Evolutionary conservation across 2,888 invertebrate genomes (phyloP), one percentile per base, ranked within the genome.

Genomic region (Drosophila kanekoi): DNA sequence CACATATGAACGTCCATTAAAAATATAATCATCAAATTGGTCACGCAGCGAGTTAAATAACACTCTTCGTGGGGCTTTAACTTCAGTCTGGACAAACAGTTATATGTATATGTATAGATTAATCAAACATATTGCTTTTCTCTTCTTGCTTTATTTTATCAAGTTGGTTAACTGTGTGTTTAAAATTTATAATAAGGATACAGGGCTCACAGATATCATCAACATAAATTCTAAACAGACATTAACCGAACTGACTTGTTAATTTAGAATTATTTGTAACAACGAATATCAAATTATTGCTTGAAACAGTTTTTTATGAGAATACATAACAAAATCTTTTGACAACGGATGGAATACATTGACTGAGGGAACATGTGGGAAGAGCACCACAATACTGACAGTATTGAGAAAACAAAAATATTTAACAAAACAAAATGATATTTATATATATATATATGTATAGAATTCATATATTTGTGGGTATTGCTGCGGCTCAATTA

Each of bases 311-410:
- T 59, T 74, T 73, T 71, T 67, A 61, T 81, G 81, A 84, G 81
- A 89, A 81, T 84, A 68, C 54, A 56, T 66, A 79, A 66, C 59
- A 63, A 77, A 54, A 51, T 61, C 63, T 57, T 66, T 66, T 23
- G 51, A 75, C 61, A 59, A 80, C 56, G 60, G 23, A 51, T 53
- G 63, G 58, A 69, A 65, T 59, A 72, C 47, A 60, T 49, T 49
- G 16, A 47, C 20, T 56, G 49, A 37, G 41, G 64, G 28, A 58
- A 62, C 48, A 71, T 84, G 89, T 85, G 87, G 85, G 89, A 91
- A 90, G 91, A 91, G 86, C 76, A 89, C 89, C 90, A 89, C 91
- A 90, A 90, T 90, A 90, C 90, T 90, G 90, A 84, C 79, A 69
- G 71, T 79, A 63, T 81, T 62, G 59, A 56, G 58, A 70, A 56